Evolutionary conservation across 1,140 invertebrate species (phyloP).

Genomic region (Pachypsylla venusta): DNA sequence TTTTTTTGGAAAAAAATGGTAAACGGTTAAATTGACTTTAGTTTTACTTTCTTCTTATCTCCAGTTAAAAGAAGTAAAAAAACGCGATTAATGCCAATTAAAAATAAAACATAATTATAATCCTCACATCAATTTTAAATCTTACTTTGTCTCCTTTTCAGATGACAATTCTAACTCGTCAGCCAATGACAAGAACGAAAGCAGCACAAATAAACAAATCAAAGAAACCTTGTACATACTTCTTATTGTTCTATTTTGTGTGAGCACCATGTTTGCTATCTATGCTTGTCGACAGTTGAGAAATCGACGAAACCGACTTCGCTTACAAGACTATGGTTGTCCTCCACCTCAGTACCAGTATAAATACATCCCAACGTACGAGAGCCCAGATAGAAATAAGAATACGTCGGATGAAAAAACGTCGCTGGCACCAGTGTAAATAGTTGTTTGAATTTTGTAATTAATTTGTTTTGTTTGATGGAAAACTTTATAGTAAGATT

Average conservation of each 20-base stretch:
- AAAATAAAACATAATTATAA: no score
- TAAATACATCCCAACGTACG: constrained; percentile 22
- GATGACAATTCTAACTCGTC: not conserved
- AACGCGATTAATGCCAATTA: no score
- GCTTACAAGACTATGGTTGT: constrained; percentile 18
- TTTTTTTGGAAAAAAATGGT: no score
- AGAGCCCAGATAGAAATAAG: constrained; percentile 8
- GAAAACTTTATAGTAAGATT: no score
- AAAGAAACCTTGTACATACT: constrained; percentile 18
- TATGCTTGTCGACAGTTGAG: constrained; percentile 14
- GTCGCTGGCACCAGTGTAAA: constrained; percentile 12
- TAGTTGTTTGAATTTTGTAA: not conserved
- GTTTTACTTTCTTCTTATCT: no score
- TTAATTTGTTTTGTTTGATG: no score
- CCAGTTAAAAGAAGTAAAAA: no score
- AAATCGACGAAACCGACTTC: constrained; percentile 16
- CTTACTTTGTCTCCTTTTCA: not conserved
- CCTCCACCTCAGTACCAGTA: constrained; percentile 21
- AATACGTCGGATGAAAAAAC: constrained; percentile 5
- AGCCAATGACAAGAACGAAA: not conserved
- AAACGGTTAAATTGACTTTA: no score
- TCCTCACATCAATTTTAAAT: not conserved
- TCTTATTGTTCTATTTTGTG: constrained; percentile 11
- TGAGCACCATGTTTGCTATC: constrained; percentile 1
- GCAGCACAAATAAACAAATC: not conserved